Percentiles rank a stretch among this genome's conserved stretches.
phyloP scores from a whole-genome alignment of 2,797 vertebrate species.

The Avahi laniger region DNA sequence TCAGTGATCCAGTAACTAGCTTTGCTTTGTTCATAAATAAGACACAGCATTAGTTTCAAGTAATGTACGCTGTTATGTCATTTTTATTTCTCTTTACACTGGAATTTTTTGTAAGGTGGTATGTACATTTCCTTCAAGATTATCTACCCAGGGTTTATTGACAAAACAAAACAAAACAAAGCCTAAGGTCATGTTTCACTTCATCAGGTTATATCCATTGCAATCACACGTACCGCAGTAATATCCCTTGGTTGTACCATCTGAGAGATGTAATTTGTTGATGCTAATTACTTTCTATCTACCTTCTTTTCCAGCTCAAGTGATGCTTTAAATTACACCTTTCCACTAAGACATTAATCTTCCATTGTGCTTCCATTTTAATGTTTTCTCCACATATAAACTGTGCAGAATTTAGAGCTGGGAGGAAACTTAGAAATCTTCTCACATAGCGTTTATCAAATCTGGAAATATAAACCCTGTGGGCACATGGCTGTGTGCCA shows the following conservation, averaged over 20 bases:
- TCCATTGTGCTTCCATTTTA: conserved; percentile 13
- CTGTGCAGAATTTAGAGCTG: background rate
- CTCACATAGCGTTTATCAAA: background rate
- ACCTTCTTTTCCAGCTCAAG: conserved; percentile 18
- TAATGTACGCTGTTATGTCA: too few species aligned
- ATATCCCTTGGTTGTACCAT: background rate
- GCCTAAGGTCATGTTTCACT: background rate
- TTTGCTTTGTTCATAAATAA: background rate
- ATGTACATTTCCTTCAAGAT: background rate
- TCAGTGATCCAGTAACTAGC: background rate
- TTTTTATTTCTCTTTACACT: background rate
- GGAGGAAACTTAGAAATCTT: background rate
- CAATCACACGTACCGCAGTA: background rate
- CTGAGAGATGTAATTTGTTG: background rate
- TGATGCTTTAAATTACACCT: conserved; percentile 24
- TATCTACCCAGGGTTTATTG: background rate
- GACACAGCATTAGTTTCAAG: background rate
- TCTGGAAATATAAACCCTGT: background rate
- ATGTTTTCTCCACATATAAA: background rate
- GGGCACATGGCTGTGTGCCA: background rate
- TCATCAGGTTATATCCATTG: background rate
- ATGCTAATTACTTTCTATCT: conserved; percentile 14
- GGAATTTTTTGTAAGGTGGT: background rate
- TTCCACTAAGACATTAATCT: conserved; percentile 3
- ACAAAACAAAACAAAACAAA: background rate